Evolutionary conservation across 1,140 invertebrate species (phyloP).

Genomic region (Brachionus rubens): DNA sequence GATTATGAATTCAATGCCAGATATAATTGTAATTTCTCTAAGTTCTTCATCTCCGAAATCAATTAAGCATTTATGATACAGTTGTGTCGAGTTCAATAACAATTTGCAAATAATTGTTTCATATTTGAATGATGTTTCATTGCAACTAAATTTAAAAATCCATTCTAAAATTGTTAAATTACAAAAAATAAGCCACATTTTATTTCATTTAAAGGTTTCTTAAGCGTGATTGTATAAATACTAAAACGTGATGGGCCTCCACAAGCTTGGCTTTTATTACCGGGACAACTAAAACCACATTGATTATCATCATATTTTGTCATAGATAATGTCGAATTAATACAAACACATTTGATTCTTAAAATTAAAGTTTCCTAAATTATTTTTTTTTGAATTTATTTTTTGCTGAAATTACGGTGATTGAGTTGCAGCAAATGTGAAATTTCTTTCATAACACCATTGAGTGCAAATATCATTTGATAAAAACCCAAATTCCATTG

Average conservation of each 20-base stretch:
- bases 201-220: too few species aligned
- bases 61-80: neutral
- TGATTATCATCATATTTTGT: neutral
- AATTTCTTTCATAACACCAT: neutral
- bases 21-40: neutral
- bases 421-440: neutral
- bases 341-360: neutral
- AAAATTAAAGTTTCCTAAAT: slow-evolving; percentile 1
- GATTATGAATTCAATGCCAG: too few species aligned
- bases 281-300: neutral
- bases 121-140: too few species aligned
- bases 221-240: too few species aligned
- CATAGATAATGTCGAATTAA: neutral
- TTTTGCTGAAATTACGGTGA: too few species aligned
- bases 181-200: neutral
- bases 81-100: too few species aligned
- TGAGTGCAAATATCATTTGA: neutral
- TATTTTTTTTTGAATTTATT: too few species aligned
- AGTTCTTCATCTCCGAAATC: neutral
- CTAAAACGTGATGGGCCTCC: neutral
- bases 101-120: too few species aligned
- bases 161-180: neutral
- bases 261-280: neutral
- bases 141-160: neutral
- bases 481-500: neutral